Percentiles rank a stretch among this genome's conserved stretches.
Conservation (phyloP, 2,888 invertebrate genomes). For the Glaucopsyche alexis region DNA sequence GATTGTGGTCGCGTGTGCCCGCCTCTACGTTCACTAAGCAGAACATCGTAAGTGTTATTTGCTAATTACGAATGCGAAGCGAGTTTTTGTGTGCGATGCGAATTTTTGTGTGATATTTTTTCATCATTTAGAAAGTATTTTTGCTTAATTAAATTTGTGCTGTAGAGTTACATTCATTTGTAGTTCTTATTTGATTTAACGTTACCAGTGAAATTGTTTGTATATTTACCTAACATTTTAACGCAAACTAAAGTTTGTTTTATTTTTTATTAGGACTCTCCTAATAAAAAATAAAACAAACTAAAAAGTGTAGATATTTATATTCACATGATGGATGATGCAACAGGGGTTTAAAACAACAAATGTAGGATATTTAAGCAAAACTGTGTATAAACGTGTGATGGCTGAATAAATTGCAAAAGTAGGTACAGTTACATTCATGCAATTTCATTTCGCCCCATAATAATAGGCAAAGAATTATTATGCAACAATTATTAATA, state of each 20-base stretch:
- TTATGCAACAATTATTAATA: not conserved
- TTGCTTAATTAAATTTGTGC: not conserved
- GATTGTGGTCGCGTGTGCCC: constrained; percentile 46
- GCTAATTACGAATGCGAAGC: constrained; percentile 29
- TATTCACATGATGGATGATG: no score
- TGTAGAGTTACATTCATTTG: no score
- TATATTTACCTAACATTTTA: not conserved
- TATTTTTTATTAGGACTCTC: not conserved
- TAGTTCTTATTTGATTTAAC: not conserved
- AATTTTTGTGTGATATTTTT: constrained; percentile 23
- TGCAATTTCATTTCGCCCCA: no score
- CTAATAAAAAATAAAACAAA: no score
- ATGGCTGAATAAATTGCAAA: no score
- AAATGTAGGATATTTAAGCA: no score
- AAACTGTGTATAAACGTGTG: no score
- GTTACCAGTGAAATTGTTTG: not conserved
- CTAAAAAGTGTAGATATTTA: not conserved
- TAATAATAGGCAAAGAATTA: not conserved
- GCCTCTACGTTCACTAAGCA: constrained; percentile 41
- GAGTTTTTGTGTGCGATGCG: constrained; percentile 32
- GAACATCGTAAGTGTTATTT: constrained; percentile 44
- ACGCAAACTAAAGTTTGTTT: not conserved
- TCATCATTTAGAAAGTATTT: not conserved
- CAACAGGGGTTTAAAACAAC: no score
- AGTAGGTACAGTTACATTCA: no score